Base-by-base conservation (phyloP, 2,797 vertebrate species). In the Percopsis omiscomaycus region DNA sequence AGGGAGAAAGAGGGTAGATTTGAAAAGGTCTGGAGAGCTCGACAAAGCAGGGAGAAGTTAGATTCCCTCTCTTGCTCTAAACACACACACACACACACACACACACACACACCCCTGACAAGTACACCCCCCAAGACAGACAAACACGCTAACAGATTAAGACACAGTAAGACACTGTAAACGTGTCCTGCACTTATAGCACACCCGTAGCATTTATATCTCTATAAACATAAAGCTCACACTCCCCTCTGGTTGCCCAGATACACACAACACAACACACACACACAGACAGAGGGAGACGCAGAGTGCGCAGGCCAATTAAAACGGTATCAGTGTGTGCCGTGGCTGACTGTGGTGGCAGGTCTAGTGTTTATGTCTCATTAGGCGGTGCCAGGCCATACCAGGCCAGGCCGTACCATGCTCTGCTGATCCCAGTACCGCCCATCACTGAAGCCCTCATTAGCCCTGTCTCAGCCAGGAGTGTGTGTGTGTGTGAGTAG, bases 351-450 rank as follows among this genome's bases (percentile, higher is more conserved):
- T 78, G 75, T 60, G 4, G 74, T 85, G 84, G 81, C 79, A 83
- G 84, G 62, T 85, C 78, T 68, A 67, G 69, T 85, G 83, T 87
- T 89, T 89, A 87, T 85, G 82, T 84, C 85, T 88, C 85, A 89
- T 89, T 88, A 89, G 74, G 75, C 78, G 65, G 80, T 71, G 79
- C 79, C 79, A 71, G 73, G 81, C 84, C 79, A 79, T 71, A 77
- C 80, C 78, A 84, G 71, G 71, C 81, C 71, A 55, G 64, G 53
- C 82, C 79, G 75, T 70, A 75, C 75, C 73, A 81, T 79, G 81
- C 86, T 83, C 75, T 10, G 45, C 74, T 71, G 78, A 64, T 30
- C 69, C 78, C 58, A 68, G 66, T 71, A 69, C 80, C 42, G 22
- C 44, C 65, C 71, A 68, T 74, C 67, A 54, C 74, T 56, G 5